Conservation (phyloP, 2,797 vertebrate species). For the Yasuhikotakia modesta region DNA sequence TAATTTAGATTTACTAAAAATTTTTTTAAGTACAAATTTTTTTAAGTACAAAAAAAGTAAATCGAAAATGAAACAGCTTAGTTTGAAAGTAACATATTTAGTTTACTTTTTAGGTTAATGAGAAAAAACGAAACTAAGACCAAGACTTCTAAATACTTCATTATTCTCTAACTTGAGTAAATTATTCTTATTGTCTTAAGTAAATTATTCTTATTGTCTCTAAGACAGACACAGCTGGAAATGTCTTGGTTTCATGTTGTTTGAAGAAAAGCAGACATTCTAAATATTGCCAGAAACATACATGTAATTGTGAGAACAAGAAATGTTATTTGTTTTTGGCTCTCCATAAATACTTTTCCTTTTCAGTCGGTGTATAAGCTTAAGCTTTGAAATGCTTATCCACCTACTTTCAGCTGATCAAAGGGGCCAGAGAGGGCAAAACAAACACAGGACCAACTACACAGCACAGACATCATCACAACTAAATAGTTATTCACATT, state of each 20-base stretch:
- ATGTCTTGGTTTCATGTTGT: background rate
- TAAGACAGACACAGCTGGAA: background rate
- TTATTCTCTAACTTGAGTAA: slow-evolving; percentile 2
- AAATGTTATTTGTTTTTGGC: background rate
- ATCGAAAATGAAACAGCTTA: background rate
- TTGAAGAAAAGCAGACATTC: background rate
- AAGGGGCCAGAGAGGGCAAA: slow-evolving; percentile 55
- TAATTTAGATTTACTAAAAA: background rate
- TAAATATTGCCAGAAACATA: background rate
- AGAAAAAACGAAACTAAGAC: background rate
- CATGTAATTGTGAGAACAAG: slow-evolving; percentile 14
- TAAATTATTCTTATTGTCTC: background rate
- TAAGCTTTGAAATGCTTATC: slow-evolving; percentile 72
- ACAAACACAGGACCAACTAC: slow-evolving; percentile 59
- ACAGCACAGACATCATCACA: slow-evolving; percentile 57
- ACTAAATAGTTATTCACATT: slow-evolving; percentile 27
- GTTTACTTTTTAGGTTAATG: background rate
- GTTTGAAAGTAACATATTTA: background rate
- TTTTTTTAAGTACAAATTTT: no score
- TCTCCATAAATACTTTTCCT: background rate
- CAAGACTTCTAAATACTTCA: no score
- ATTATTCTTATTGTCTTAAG: no score
- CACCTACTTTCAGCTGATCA: slow-evolving; percentile 68
- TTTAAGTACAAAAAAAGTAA: background rate
- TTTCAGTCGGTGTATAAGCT: slow-evolving; percentile 63